These are phyloP conservation scores for Synanceia verrucosa DNA, from an alignment of 2,797 vertebrate species.

Conservation along the genomic window DNA sequence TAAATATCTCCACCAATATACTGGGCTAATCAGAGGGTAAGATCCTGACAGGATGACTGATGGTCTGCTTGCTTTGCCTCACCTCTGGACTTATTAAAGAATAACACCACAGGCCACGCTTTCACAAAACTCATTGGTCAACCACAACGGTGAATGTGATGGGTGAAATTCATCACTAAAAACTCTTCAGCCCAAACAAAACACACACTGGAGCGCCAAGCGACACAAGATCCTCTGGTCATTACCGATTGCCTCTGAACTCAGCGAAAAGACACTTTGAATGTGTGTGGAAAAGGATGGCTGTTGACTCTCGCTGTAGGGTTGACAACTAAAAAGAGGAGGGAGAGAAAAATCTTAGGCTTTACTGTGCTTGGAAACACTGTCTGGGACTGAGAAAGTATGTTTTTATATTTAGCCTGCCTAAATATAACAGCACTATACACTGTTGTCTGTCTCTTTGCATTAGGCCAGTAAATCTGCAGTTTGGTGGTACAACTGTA, in stretches of 20 bases:
- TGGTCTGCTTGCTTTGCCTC: slow-evolving; percentile 71
- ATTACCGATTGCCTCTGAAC: slow-evolving; percentile 63
- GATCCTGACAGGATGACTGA: slow-evolving; percentile 76
- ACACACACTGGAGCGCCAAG: slow-evolving; percentile 54
- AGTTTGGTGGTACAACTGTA: slow-evolving; percentile 31
- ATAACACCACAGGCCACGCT: slow-evolving; percentile 73
- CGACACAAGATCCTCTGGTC: slow-evolving; percentile 56
- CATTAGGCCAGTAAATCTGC: slow-evolving; percentile 27
- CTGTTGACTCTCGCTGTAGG: slow-evolving; percentile 68
- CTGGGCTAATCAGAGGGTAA: slow-evolving; percentile 60
- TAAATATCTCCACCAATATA: slow-evolving; percentile 62
- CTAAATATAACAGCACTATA: slow-evolving; percentile 6
- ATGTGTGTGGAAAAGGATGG: slow-evolving; percentile 49
- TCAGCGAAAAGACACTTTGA: slow-evolving; percentile 61
- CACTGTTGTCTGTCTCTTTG: slow-evolving; percentile 19
- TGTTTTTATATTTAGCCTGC: slow-evolving; percentile 20
- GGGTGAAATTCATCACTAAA: slow-evolving; percentile 77
- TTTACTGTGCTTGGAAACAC: slow-evolving; percentile 51
- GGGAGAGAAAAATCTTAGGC: slow-evolving; percentile 22
- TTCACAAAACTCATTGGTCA: slow-evolving; percentile 70
- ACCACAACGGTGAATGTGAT: slow-evolving; percentile 62
- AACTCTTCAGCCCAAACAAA: slow-evolving; percentile 70
- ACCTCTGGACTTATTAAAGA: slow-evolving; percentile 82
- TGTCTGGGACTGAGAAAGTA: slow-evolving; percentile 40
- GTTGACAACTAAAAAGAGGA: slow-evolving; percentile 23